Evolutionary conservation across 2,888 invertebrate species (phyloP).

Genomic region (Cheilosia variabilis): DNA sequence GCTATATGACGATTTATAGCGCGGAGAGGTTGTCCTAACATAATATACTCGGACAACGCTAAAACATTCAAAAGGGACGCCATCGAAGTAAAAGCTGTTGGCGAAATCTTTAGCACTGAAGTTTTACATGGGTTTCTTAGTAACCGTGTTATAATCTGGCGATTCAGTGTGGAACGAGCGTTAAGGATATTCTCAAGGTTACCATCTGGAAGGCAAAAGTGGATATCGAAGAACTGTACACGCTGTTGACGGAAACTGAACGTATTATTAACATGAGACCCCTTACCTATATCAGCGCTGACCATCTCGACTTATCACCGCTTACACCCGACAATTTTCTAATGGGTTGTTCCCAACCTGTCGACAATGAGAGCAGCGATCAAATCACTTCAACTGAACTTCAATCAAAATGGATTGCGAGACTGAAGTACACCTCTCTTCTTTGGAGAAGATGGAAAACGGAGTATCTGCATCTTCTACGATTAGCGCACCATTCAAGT

Average conservation of each 20-base stretch:
- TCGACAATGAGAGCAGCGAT: background rate
- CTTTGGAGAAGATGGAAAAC: constrained; percentile 31
- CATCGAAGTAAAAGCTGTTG: constrained; percentile 13
- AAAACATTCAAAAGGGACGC: constrained; percentile 26
- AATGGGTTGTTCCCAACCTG: background rate
- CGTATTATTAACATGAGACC: background rate
- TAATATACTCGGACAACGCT: constrained; percentile 38
- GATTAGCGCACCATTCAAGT: constrained; percentile 5
- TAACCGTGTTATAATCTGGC: constrained; percentile 24
- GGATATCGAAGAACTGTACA: too few relatives aligned
- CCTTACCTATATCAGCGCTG: constrained; percentile 13
- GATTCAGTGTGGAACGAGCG: constrained; percentile 4
- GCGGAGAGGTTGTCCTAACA: background rate
- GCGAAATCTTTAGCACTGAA: background rate
- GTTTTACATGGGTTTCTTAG: constrained; percentile 27
- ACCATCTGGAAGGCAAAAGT: constrained; percentile 19
- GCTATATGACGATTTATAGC: constrained; percentile 27
- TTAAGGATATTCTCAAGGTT: constrained; percentile 33
- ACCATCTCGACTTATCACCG: background rate
- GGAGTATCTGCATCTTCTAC: constrained; percentile 19
- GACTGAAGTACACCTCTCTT: constrained; percentile 6
- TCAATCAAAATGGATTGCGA: background rate
- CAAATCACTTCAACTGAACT: background rate
- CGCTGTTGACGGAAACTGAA: too few relatives aligned
- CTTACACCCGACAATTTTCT: background rate